These are phyloP conservation scores for Protula sp. DNA, from an alignment of 2,888 invertebrate species.

Conservation along the genomic window DNA sequence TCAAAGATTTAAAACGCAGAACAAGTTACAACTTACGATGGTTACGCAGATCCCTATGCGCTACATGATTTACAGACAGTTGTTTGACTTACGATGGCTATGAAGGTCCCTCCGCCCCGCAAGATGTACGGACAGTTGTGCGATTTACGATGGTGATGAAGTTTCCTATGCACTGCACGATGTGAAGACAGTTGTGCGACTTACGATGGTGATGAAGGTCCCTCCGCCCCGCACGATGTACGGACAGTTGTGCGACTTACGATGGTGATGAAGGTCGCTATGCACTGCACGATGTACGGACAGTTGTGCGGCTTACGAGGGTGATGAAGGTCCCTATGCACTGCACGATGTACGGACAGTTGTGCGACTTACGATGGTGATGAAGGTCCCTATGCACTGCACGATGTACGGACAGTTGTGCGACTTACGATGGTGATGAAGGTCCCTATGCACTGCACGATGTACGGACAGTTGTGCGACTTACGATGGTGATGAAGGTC, in stretches of 20 bases:
- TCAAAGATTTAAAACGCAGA: too few relatives aligned
- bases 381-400: too few relatives aligned
- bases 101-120: slow-evolving; percentile 94
- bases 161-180: slow-evolving; percentile 94
- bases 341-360: too few relatives aligned
- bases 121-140: slow-evolving; percentile 97
- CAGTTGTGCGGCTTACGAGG: slow-evolving; percentile 96
- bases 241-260: slow-evolving; percentile 93
- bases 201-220: slow-evolving; percentile 87
- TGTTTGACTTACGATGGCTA: slow-evolving; percentile 73
- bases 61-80: too few relatives aligned
- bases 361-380: too few relatives aligned
- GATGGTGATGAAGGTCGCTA: slow-evolving; percentile 93
- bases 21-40: too few relatives aligned
- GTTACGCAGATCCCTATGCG: too few relatives aligned
- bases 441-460: too few relatives aligned
- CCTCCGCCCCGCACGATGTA: slow-evolving; percentile 96
- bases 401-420: too few relatives aligned
- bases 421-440: too few relatives aligned
- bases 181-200: slow-evolving; percentile 82
- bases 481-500: slow-evolving; percentile 87
- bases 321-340: slow-evolving; percentile 97
- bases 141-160: slow-evolving; percentile 92
- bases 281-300: slow-evolving; percentile 91
- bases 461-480: too few relatives aligned